Evolutionary conservation across 1,140 invertebrate genomes (phyloP), one percentile per base, ranked within the genome.

Genomic region (Hyles euphorbiae): DNA sequence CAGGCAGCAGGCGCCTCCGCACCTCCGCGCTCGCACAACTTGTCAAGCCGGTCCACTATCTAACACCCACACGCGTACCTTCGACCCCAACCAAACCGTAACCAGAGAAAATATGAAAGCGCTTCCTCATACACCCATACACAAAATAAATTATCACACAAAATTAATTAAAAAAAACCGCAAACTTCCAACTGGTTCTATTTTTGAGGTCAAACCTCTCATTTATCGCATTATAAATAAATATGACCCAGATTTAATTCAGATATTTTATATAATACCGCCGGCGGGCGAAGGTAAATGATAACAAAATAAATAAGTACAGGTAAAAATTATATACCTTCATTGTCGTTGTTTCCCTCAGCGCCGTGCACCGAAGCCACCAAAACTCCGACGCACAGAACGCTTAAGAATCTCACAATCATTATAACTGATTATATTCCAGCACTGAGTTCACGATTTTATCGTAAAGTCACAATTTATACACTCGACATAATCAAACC

Each of bases 401-500:
- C 61, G 82, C 71, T 81, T 71, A 83, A 75, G 75, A 82, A 84
- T 79, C 85, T 88, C 82, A 88, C 83, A 85, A 88, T 88, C 85
- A 88, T 88, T 85, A 80, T 88, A 78, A 81, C 72, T 76, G 73
- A 70, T 82, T 68, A 65, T 77, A 71, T 72, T 70, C 63, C 63
- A 61, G 55, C 84, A 84, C 78, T 76, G 68, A 78, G 79, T 83
- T 81, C 79, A 88, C 83, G 83, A 74, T 83, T 83, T 74, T 68
- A 73, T 70, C 67, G 68, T 68, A 78, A 75, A 83, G 78, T 78
- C 83, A 82, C 74, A 81, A 85, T 76, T 88, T 83, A 83, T 67
- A 81, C 82, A 81, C 81, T 83, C 81, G 83, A 79, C 85, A 88
- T 88, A 85, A 62, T 86, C 74, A 67, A 78, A 60, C 72, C 78